Base-by-base conservation (phyloP, 2,888 invertebrate species). In the Spatulosminthurus flaviceps region DNA sequence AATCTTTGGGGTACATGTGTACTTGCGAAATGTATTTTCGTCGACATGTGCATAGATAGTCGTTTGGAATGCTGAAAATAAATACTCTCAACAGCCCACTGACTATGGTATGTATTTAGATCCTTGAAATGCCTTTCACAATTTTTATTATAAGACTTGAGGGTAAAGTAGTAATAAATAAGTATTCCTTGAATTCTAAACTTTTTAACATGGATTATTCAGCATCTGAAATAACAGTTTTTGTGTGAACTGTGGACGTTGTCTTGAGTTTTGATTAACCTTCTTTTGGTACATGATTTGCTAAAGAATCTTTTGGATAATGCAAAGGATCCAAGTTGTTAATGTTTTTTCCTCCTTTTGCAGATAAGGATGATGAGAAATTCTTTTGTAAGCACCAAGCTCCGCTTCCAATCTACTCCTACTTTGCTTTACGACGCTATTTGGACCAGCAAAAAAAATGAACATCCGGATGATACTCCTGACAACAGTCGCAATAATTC, bases 291-390 rank as follows among this genome's bases (percentile, higher is more conserved):
- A n/a, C n/a, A n/a, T n/a, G n/a, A n/a, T n/a, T n/a, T n/a, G n/a
- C n/a, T n/a, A n/a, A n/a, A n/a, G n/a, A n/a, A n/a, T n/a, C n/a
- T n/a, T n/a, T n/a, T n/a, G n/a, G n/a, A n/a, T n/a, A n/a, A n/a
- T n/a, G n/a, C n/a, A n/a, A n/a, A n/a, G n/a, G n/a, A n/a, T n/a
- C n/a, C n/a, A n/a, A n/a, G 9, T 34, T 34, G 9, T 9, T 34
- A 4, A 34, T 4, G 34, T 34, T 34, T 34, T 34, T 9, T 34
- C 34, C 9, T 51, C 16, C 41, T 4, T 19, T 51, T 51, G 16
- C 51, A 51, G 51, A 51, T 51, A 51, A 51, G 51, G 51, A 51
- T 51, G 51, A 9, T 2, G 51, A 51, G n/a, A 51, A 51, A 51
- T 19, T 51, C 51, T 51, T 51, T 51, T 51, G 16, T 51, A 51